Evolutionary conservation across 2,113 vertebrate genomes (phyloP), one percentile per base, ranked within the genome.

Genomic region (Rhagologus leucostigma): DNA sequence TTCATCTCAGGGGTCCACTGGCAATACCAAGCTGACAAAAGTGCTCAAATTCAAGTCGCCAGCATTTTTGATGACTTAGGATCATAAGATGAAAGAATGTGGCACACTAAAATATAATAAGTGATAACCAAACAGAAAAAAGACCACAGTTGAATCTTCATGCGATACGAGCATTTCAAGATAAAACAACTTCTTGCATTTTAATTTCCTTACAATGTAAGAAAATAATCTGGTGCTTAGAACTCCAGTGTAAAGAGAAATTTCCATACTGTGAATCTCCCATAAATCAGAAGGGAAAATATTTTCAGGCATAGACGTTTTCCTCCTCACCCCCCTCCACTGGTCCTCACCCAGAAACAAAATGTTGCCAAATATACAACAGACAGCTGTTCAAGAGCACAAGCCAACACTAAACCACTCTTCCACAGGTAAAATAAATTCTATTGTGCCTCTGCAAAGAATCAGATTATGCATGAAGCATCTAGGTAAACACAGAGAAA

Each of bases 341-440:
- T 74, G 56, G 68, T 95, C 86, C 65, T 89, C 70, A 84, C 77
- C 52, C 84, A 92, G 69, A 89, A 96, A 87, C 83, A 75, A 82
- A 93, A 82, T 26, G 18, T 84, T 91, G 93, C 77, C 89, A 94
- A 82, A 95, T 76, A 84, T 16, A 89, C 67, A 89, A 80, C 68
- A 92, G 84, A 92, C 89, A 96, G 87, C 87, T 97, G 89, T 71
- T 95, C 69, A 95, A 82, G 69, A 79, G 53, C 70, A 91, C 49
- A 49, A 5, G n/a, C 87, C 93, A 95, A 82, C 49, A 71, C 22
- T 64, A 79, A 95, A 87, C 44, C 37, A 46, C 65, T 59, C 76
- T 95, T 96, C 83, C 86, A 91, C 91, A 96, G 91, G 94, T 94
- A 94, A 89, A 89, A 93, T 44, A 73, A 92, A 92, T 81, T 87